Evolutionary conservation across 2,888 invertebrate genomes (phyloP).

Genomic region (Mesoligia furuncula): DNA sequence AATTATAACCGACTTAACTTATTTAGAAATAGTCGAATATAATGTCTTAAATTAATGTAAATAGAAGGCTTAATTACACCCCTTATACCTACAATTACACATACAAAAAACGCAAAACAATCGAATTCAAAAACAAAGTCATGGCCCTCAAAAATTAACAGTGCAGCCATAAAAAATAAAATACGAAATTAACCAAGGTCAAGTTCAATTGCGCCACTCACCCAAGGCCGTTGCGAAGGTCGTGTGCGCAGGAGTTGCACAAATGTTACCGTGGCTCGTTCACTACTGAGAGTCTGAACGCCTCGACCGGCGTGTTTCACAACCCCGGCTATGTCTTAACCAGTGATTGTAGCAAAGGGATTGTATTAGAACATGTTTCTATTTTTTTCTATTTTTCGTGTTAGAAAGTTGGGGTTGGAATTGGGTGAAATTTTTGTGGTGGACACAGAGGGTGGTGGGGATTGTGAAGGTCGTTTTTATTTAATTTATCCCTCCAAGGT

Average conservation of each 20-base stretch:
- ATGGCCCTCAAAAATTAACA: neutral
- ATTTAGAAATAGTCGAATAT: neutral
- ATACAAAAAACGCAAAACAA: neutral
- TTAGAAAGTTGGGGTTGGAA: constrained; percentile 28
- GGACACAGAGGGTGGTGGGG: neutral
- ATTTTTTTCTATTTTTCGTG: constrained; percentile 43
- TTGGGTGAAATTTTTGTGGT: constrained; percentile 5
- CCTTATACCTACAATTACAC: no score
- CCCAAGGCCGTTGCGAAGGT: constrained; percentile 83
- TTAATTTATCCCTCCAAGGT: constrained; percentile 16
- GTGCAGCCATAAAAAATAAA: constrained; percentile 27
- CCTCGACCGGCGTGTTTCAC: constrained; percentile 79
- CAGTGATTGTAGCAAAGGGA: constrained; percentile 83
- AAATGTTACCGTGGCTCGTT: constrained; percentile 80
- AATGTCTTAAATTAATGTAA: neutral
- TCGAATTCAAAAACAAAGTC: constrained; percentile 5
- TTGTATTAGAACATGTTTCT: constrained; percentile 67
- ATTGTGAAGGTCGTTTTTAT: neutral
- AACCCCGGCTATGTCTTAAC: constrained; percentile 86
- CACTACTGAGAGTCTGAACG: constrained; percentile 82
- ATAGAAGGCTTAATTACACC: neutral
- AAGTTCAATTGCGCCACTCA: constrained; percentile 82
- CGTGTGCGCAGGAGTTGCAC: constrained; percentile 80
- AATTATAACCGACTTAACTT: neutral
- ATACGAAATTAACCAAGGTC: constrained; percentile 71